Evolutionary conservation across 2,797 vertebrate species (phyloP).

Genomic region (Ispidina picta): DNA sequence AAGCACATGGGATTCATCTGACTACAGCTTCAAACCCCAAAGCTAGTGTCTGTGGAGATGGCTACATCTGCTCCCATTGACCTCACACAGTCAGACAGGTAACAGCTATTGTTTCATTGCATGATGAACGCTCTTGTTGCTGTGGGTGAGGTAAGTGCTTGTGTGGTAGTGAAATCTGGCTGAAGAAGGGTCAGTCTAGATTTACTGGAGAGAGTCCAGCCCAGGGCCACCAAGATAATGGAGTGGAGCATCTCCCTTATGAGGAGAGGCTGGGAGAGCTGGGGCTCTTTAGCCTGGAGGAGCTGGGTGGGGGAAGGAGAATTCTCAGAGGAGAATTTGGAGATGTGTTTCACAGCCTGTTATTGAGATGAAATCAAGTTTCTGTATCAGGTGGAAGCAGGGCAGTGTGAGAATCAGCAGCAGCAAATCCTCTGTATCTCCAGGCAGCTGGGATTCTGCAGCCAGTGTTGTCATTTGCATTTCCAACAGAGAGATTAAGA

Average conservation of each 20-base stretch:
- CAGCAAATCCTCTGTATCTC: neutral
- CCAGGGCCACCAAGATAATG: no score
- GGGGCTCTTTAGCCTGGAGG: no score
- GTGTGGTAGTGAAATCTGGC: neutral
- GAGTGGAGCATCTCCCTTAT: no score
- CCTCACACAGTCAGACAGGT: neutral
- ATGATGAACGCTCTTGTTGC: neutral
- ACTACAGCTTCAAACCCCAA: neutral
- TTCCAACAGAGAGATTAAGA: constrained; percentile 1
- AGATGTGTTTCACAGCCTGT: neutral
- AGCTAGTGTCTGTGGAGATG: neutral
- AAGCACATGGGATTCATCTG: neutral
- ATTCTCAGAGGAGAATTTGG: neutral
- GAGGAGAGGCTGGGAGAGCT: no score
- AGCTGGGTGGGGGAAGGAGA: no score
- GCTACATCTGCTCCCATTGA: neutral
- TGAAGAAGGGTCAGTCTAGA: neutral
- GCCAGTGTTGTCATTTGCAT: neutral
- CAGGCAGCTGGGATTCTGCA: neutral
- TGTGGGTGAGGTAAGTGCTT: neutral
- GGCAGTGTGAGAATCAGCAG: neutral
- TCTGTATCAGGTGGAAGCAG: neutral
- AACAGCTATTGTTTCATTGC: neutral
- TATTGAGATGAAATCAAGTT: neutral
- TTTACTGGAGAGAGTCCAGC: no score